Base-by-base conservation (phyloP, 2,797 vertebrate species). In the Smutsia gigantea region DNA sequence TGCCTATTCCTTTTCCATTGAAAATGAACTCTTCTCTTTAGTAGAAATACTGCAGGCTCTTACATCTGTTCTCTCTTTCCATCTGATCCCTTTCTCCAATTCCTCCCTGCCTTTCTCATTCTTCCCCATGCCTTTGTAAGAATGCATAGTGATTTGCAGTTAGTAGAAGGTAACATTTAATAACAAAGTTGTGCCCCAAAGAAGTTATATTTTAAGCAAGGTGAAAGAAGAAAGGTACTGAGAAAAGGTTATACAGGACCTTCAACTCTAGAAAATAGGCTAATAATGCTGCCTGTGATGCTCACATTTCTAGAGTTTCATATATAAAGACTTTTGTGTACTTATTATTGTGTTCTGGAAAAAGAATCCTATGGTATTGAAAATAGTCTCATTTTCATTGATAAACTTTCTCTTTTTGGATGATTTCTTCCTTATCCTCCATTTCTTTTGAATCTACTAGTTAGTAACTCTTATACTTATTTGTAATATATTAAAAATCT, bases 321-420 rank as follows among this genome's bases (percentile, higher is more conserved):
- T 13, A 72, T 53, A 46, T 59, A 95, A 83, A 90, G 7, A 29
- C 34, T 88, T 92, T 51, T 72, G 12, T 49, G 18, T 87, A n/a
- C 39, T 46, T 78, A 49, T 51, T 61, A 15, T 25, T 46, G 61
- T 90, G 49, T 78, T 95, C n/a, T 83, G 39, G 31, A 66, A 78
- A 90, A 27, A 86, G 6, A 69, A 77, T 84, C 21, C 10, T 75
- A 34, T 94, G 55, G 1, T 89, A 64, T 23, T 87, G 69, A 81
- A 95, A 92, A 77, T 77, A 6, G 34, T 61, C 42, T 34, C 19
- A 83, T 83, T 92, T 90, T 95, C 86, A 59, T 55, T 94, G 21
- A 55, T 94, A 78, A 17, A 78, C 14, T 68, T 59, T 46, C 64
- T 68, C 31, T 77, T 92, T 87, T 46, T 63, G 31, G 17, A 46